Evolutionary conservation across 2,113 vertebrate genomes (phyloP).

Genomic region (Apteryx owenii): DNA sequence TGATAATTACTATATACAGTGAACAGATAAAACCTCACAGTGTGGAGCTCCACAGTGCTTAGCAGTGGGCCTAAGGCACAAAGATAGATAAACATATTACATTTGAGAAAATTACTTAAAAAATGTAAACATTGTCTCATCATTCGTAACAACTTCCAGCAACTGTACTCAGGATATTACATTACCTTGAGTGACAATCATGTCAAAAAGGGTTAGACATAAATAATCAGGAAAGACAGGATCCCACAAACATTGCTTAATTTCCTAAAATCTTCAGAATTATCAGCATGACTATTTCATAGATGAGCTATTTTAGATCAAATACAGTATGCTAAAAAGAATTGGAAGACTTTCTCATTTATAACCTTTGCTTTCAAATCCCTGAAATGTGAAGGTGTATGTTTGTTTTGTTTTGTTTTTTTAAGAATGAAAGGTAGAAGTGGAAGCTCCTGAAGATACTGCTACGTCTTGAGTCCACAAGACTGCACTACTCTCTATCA

Average conservation of each 20-base stretch:
- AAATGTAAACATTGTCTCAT: too few relatives aligned
- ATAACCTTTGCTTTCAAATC: background rate
- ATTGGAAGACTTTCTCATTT: too few relatives aligned
- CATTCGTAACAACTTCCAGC: background rate
- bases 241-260: background rate
- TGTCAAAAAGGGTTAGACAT: background rate
- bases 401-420: background rate
- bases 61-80: too few relatives aligned
- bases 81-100: too few relatives aligned
- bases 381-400: background rate
- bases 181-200: background rate
- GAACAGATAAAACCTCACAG: too few relatives aligned
- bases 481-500: background rate
- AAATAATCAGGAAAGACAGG: background rate
- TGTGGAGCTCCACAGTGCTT: too few relatives aligned
- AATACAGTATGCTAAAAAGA: too few relatives aligned
- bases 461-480: background rate
- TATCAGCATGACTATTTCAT: background rate
- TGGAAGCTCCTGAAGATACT: background rate
- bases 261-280: background rate
- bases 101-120: too few relatives aligned
- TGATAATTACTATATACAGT: too few relatives aligned
- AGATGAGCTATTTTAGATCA: background rate
- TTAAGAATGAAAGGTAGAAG: background rate
- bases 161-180: too few relatives aligned